Evolutionary conservation across 2,797 vertebrate genomes (phyloP).

Genomic region (Fratercula arctica): DNA sequence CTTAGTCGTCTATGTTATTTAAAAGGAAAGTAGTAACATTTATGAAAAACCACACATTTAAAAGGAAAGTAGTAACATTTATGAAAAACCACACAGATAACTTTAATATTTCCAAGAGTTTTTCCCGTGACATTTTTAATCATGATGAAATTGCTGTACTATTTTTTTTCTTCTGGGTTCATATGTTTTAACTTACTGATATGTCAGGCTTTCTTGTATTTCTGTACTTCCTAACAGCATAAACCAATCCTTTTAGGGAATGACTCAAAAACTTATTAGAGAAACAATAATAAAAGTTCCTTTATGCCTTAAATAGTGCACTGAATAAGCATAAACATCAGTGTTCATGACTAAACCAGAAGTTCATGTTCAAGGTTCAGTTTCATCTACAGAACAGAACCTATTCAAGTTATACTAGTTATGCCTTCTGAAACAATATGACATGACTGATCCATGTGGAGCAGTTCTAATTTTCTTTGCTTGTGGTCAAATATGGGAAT

Average conservation of each 20-base stretch:
- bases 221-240: not conserved
- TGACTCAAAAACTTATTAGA: not conserved
- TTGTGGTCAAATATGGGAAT: not conserved
- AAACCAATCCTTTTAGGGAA: not conserved
- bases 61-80: not conserved
- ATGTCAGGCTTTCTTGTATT: not conserved
- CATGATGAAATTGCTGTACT: not conserved
- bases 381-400: not conserved
- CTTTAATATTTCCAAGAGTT: not conserved
- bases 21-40: not conserved
- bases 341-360: not conserved
- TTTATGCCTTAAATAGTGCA: not conserved
- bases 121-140: conserved; percentile 1
- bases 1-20: not conserved
- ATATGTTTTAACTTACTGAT: not conserved
- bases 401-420: not conserved
- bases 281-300: not conserved
- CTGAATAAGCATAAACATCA: not conserved
- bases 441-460: not conserved
- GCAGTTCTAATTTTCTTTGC: not conserved
- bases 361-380: not conserved
- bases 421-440: not conserved
- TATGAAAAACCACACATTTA: not conserved
- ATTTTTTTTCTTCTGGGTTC: not conserved
- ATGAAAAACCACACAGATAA: not conserved